Percentiles rank a stretch among this genome's conserved stretches.
Evolutionary conservation across 2,113 vertebrate species (phyloP).

Genomic region (Alectura lathami): DNA sequence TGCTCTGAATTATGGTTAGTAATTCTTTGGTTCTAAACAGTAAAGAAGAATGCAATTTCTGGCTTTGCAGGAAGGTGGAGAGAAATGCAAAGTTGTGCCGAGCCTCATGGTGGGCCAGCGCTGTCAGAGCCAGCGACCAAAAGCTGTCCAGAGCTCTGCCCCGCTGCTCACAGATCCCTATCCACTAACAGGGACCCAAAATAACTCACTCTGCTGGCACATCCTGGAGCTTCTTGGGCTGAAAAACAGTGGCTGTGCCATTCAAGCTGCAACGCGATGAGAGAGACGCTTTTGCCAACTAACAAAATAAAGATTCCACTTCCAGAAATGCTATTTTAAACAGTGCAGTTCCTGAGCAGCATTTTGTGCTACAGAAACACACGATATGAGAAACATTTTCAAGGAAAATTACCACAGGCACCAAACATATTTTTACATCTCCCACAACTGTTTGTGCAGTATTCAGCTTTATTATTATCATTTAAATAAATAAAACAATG

Average conservation of each 20-base stretch:
- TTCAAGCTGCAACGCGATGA: not conserved
- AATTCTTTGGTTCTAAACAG: not conserved
- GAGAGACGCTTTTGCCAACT: not conserved
- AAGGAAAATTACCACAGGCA: not conserved
- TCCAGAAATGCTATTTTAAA: not conserved
- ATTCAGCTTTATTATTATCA: not conserved
- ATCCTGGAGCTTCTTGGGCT: not conserved
- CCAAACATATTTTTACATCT: not conserved
- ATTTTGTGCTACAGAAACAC: not conserved
- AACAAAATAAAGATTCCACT: not conserved
- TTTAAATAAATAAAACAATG: not conserved
- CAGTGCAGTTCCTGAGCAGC: not conserved
- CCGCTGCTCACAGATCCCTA: not conserved
- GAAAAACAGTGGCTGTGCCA: not conserved
- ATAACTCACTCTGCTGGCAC: not conserved
- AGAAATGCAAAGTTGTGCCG: rapidly evolving
- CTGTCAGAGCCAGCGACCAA: not conserved
- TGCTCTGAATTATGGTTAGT: not conserved
- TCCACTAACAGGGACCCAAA: not conserved
- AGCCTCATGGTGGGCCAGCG: rapidly evolving
- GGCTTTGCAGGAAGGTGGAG: not conserved
- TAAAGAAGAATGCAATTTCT: not conserved
- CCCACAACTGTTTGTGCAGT: not conserved
- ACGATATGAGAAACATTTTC: not conserved
- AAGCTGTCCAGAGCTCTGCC: not conserved